Base-by-base conservation (phyloP, 2,113 vertebrate genomes). In the Emydura subglobosa region DNA sequence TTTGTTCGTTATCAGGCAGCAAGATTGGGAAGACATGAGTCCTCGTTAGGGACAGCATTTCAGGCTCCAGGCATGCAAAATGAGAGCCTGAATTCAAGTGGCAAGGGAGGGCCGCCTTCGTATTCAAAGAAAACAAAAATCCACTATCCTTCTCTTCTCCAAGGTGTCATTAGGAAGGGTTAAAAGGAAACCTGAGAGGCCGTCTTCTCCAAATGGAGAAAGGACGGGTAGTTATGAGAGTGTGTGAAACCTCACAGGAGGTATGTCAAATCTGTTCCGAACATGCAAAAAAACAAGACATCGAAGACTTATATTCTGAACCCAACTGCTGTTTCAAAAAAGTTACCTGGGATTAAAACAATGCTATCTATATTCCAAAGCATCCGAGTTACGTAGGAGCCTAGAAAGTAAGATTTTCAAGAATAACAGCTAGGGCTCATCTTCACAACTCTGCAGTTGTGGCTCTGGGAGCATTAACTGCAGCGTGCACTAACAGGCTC, bases 171-270 rank as follows among this genome's bases (percentile, higher is more conserved):
- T 22, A n/a, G 16, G 65, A 17, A 39, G 3, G 21, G 90, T 31
- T 22, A 68, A 85, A 27, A n/a, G 5, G 2, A 22, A 76, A 3
- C 10, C 44, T 10, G 1, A 9, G 4, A 24, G 14, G 42, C 13
- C 5, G 7, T 5, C 34, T 50, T 72, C 5, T 9, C 39, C 25
- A 16, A n/a, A 9, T 9, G 2, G 5, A 4, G 6, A 81, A 95
- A 90, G n/a, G 0, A 19, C 0, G 0, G 1, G 44, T 81, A 86
- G 49, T n/a, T 4, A 55, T 57, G 2, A 2, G 54, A 21, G 19
- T 19, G 8, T 22, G 19, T 72, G 22, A 39, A 72, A 22, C 19
- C 17, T 72, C 39, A 39, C 19, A n/a, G 61, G 34, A n/a, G 61
- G 7, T 8, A n/a, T 72, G 65, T 11, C n/a, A n/a, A 72, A 39